These are phyloP conservation scores for Acanthosepion pharaonis DNA, from an alignment of 2,888 invertebrate genomes.

Conservation along the genomic window DNA sequence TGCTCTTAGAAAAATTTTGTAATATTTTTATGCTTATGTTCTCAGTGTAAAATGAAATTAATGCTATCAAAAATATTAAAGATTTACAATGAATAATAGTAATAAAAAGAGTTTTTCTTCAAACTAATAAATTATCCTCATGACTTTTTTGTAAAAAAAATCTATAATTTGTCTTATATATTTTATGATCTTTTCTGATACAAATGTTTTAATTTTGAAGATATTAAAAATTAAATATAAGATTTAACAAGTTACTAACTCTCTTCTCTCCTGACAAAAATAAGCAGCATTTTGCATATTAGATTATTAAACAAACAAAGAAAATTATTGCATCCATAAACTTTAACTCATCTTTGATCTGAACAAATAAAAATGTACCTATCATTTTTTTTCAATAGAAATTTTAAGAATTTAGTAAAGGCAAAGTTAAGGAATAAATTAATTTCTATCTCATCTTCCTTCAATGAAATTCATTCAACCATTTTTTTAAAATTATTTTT, in stretches of 20 bases:
- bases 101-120: neutral
- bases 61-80: neutral
- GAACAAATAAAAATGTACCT: neutral
- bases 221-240: too few species aligned
- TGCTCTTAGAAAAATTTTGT: neutral
- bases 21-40: neutral
- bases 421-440: neutral
- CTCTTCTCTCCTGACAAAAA: too few species aligned
- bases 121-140: neutral
- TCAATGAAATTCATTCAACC: neutral
- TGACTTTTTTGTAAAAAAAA: too few species aligned
- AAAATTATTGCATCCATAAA: neutral
- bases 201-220: neutral
- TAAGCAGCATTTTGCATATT: too few species aligned
- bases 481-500: neutral
- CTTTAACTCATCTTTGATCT: neutral
- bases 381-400: too few species aligned
- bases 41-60: neutral
- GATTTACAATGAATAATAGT: too few species aligned
- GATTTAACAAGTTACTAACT: too few species aligned
- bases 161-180: neutral
- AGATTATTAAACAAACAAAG: too few species aligned
- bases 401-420: too few species aligned
- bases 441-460: neutral
- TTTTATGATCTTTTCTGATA: neutral